Conservation (phyloP, 1,140 invertebrate species). For the Ephestia elutella region DNA sequence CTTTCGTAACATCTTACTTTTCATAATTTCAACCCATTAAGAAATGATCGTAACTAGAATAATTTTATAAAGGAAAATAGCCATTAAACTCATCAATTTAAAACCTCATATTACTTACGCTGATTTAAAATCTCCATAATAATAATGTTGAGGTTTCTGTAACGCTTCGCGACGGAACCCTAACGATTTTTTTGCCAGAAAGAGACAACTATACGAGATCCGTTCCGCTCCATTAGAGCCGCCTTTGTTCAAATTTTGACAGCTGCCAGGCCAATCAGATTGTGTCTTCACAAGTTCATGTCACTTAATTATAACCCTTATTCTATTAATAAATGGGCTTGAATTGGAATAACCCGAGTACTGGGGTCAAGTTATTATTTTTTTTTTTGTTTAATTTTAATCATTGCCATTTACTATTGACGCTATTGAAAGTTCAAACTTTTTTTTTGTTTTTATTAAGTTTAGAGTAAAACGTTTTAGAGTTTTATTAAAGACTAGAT, state of each 20-base stretch:
- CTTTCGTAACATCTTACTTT: no score
- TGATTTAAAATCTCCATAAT: no score
- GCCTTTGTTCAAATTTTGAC: slow-evolving; percentile 56
- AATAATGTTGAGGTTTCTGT: background rate
- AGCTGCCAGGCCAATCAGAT: slow-evolving; percentile 45
- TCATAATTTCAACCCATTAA: no score
- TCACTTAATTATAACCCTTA: slow-evolving; percentile 13
- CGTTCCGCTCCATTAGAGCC: slow-evolving; percentile 45
- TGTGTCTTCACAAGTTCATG: slow-evolving; percentile 15
- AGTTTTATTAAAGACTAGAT: no score
- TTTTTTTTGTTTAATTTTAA: background rate
- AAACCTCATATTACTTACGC: no score
- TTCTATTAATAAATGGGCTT: background rate
- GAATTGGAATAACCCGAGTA: background rate
- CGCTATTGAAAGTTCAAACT: no score
- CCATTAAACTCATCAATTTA: no score
- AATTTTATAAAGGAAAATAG: no score
- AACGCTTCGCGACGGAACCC: background rate
- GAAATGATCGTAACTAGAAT: no score
- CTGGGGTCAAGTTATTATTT: background rate
- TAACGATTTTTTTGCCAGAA: slow-evolving; percentile 19
- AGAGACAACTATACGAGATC: slow-evolving; percentile 35
- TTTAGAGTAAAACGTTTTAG: no score
- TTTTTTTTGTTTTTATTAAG: no score
- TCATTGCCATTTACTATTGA: no score